Evolutionary conservation across 1,140 invertebrate genomes (phyloP).

Genomic region (Anastrepha obliqua): DNA sequence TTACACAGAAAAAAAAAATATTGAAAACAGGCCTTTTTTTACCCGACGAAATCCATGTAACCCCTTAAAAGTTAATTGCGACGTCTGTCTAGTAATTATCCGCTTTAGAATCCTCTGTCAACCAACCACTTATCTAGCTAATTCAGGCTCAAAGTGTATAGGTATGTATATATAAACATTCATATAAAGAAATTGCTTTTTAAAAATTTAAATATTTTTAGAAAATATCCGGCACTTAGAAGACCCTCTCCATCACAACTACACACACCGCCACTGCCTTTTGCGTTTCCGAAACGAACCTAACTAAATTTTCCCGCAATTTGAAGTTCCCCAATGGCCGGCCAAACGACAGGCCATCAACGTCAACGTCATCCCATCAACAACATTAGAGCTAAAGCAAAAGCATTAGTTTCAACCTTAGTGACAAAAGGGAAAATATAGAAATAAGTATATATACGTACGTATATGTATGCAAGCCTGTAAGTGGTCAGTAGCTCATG

Average conservation of each 20-base stretch:
- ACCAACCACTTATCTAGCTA: too few relatives aligned
- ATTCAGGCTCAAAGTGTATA: too few relatives aligned
- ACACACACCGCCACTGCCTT: background rate
- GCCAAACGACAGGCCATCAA: constrained; percentile 31
- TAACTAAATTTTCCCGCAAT: background rate
- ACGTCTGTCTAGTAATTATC: too few relatives aligned
- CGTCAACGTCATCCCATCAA: constrained; percentile 40
- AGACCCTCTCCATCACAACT: background rate
- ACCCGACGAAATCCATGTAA: too few relatives aligned
- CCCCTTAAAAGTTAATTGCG: too few relatives aligned
- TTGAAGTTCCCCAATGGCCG: constrained; percentile 12
- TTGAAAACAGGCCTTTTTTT: too few relatives aligned
- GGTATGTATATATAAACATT: too few relatives aligned
- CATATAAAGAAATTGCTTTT: too few relatives aligned
- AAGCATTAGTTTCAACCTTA: constrained; percentile 20
- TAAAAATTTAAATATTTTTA: too few relatives aligned
- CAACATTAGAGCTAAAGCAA: background rate
- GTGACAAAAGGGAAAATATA: constrained; percentile 26
- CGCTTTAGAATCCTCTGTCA: too few relatives aligned
- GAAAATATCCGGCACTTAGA: too few relatives aligned
- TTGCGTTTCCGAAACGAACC: background rate
- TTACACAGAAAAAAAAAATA: too few relatives aligned
- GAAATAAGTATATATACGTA: background rate
- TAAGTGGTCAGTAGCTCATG: background rate
- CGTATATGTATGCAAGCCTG: background rate